phyloP scores from a whole-genome alignment of 2,797 vertebrate species.

The Buceros bicornis region DNA sequence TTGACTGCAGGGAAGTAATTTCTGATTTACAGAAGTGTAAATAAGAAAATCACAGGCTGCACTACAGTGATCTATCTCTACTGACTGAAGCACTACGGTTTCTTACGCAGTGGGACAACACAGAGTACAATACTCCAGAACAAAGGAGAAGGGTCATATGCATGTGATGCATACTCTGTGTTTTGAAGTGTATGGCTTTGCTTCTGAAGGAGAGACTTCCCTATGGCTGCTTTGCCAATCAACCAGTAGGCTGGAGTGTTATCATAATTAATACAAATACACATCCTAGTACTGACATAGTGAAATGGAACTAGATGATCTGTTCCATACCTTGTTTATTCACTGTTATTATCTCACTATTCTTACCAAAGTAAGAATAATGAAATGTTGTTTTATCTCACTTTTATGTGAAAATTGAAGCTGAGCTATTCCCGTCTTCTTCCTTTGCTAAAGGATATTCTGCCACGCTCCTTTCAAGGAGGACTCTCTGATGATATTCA shows the following conservation, averaged over 20 bases:
- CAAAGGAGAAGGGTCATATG: not conserved
- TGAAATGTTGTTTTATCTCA: not conserved
- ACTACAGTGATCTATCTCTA: not conserved
- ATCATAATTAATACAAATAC: not conserved
- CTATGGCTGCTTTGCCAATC: not conserved
- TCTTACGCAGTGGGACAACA: not conserved
- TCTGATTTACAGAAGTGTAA: not conserved
- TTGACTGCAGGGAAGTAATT: not conserved
- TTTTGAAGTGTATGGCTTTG: not conserved
- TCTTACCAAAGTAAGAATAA: not conserved
- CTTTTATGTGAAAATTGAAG: not conserved
- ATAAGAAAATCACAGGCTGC: not conserved
- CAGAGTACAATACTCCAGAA: not conserved
- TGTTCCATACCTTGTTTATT: not conserved
- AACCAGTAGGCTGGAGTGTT: not conserved
- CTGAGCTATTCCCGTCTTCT: rapidly evolving
- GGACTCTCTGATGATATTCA: not conserved
- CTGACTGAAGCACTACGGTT: not conserved
- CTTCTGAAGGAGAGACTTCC: not conserved
- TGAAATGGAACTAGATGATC: not conserved
- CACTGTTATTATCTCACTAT: not conserved
- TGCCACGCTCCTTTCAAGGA: not conserved
- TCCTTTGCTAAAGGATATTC: not conserved
- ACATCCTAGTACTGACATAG: not conserved
- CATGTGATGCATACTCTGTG: not conserved